phyloP scores from a whole-genome alignment of 2,113 vertebrate species.

The Poeciliopsis occidentalis region DNA sequence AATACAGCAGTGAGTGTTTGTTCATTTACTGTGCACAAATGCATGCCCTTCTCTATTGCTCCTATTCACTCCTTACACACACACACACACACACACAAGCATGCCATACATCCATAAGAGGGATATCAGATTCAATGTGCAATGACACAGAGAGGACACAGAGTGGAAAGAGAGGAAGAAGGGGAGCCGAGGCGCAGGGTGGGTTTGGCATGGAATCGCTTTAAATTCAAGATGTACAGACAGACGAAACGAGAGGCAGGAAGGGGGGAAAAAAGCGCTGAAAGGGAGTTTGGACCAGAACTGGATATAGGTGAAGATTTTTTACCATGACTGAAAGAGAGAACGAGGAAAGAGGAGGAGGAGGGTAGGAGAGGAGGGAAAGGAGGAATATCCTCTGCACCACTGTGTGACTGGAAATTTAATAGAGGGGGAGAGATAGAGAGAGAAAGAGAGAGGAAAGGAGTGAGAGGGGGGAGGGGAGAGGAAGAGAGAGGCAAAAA shows the following conservation, averaged over 20 bases:
- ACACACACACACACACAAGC: slow-evolving; percentile 28
- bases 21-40: slow-evolving; percentile 73
- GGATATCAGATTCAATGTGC: slow-evolving; percentile 74
- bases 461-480: slow-evolving; percentile 56
- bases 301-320: slow-evolving; percentile 65
- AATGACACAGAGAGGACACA: slow-evolving; percentile 76
- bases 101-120: slow-evolving; percentile 58
- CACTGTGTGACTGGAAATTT: slow-evolving; percentile 87
- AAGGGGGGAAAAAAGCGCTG: slow-evolving; percentile 1
- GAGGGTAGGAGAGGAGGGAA: slow-evolving; percentile 64
- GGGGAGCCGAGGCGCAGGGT: slow-evolving; percentile 38
- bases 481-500: slow-evolving; percentile 71
- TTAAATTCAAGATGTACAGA: slow-evolving; percentile 60
- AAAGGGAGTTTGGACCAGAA: slow-evolving; percentile 49
- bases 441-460: slow-evolving; percentile 50
- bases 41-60: slow-evolving; percentile 61
- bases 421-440: slow-evolving; percentile 75
- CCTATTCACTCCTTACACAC: slow-evolving; percentile 28
- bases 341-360: slow-evolving; percentile 54
- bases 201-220: slow-evolving; percentile 64
- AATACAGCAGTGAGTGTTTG: slow-evolving; percentile 72
- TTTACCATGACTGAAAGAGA: slow-evolving; percentile 61
- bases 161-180: slow-evolving; percentile 50
- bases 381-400: slow-evolving; percentile 85
- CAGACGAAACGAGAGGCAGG: slow-evolving; percentile 38